phyloP scores from a whole-genome alignment of 2,797 vertebrate genomes.

The Darevskia mixta region DNA sequence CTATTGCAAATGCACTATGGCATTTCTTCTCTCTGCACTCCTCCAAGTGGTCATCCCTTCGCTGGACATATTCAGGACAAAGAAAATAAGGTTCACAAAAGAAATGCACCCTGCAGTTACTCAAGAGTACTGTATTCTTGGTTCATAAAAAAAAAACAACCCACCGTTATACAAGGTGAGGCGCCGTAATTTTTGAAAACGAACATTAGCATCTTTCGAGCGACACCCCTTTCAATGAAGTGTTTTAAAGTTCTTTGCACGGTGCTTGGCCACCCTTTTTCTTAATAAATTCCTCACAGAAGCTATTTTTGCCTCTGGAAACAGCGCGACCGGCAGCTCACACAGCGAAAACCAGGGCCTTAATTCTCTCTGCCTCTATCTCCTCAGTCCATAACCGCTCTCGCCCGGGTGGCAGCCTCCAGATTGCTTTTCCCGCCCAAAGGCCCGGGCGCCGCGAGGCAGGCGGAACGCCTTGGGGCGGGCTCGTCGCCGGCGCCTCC shows the following conservation, averaged over 20 bases:
- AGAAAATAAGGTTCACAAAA: background rate
- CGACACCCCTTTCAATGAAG: background rate
- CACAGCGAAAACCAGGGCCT: background rate
- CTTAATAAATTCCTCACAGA: background rate
- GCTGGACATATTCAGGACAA: background rate
- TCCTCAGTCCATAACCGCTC: background rate
- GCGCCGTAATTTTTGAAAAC: background rate
- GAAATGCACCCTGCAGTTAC: background rate
- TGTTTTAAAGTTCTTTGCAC: no score
- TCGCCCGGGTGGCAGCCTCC: no score
- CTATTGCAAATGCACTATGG: no score
- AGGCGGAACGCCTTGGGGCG: background rate
- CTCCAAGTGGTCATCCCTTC: no score
- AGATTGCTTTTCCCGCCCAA: background rate
- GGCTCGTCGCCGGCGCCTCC: background rate
- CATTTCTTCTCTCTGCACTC: no score
- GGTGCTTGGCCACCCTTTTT: background rate
- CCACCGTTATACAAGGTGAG: background rate
- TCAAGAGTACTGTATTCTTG: background rate
- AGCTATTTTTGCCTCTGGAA: background rate
- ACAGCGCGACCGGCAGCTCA: background rate
- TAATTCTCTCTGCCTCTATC: no score
- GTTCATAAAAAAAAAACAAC: background rate
- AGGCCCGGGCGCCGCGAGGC: background rate
- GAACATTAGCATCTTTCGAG: background rate